Conservation (phyloP, 2,888 invertebrate genomes). For the Ryuthela nishihirai region DNA sequence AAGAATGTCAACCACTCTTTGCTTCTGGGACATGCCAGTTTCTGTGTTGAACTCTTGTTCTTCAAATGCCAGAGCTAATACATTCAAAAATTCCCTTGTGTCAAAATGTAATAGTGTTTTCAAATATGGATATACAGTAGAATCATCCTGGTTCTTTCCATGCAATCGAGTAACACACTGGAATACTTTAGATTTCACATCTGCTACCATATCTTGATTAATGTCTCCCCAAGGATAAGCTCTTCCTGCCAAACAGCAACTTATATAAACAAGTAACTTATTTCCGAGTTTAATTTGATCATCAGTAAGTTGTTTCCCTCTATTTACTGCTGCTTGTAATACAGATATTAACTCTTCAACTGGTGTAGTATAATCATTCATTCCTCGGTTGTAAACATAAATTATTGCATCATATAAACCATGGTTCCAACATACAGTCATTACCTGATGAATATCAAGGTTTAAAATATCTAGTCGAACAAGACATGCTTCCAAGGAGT, state of each 20-base stretch:
- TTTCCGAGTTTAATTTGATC: conserved; percentile 61
- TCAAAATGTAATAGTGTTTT: conserved; percentile 74
- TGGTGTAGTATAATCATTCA: conserved; percentile 69
- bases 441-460: conserved; percentile 70
- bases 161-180: conserved; percentile 62
- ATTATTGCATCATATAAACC: conserved; percentile 66
- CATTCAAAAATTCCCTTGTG: conserved; percentile 78
- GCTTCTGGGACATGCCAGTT: conserved; percentile 57
- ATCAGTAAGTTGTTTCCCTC: conserved; percentile 47
- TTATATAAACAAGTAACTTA: conserved; percentile 74
- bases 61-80: conserved; percentile 76
- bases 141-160: conserved; percentile 38
- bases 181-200: conserved; percentile 70
- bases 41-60: conserved; percentile 72
- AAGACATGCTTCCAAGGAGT: conserved; percentile 66
- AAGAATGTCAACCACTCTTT: conserved; percentile 72
- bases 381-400: conserved; percentile 71
- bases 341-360: conserved; percentile 56
- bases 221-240: conserved; percentile 75
- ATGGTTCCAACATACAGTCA: conserved; percentile 60
- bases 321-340: conserved; percentile 38
- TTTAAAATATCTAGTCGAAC: conserved; percentile 68
- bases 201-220: conserved; percentile 59
- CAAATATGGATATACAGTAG: conserved; percentile 43
- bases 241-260: conserved; percentile 77